These are phyloP conservation scores for Atta cephalotes DNA, from an alignment of 1,140 invertebrate genomes.

Conservation along the genomic window DNA sequence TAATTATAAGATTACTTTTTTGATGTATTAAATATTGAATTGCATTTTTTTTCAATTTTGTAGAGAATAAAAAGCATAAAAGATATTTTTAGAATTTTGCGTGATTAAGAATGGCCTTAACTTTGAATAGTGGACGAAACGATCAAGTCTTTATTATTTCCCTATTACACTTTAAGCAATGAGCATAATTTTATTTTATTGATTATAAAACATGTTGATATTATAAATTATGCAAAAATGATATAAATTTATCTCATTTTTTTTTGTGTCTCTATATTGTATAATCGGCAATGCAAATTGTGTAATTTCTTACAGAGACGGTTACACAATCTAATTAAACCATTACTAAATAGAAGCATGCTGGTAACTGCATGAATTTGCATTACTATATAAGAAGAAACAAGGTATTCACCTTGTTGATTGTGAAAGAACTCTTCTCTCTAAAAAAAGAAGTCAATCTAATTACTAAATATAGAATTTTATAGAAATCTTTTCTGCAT, in stretches of 20 bases:
- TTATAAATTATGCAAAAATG: neutral
- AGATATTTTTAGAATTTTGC: neutral
- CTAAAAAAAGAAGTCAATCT: neutral
- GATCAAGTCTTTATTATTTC: neutral
- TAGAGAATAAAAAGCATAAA: neutral
- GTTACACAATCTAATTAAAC: slow-evolving; percentile 19
- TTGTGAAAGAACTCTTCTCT: neutral
- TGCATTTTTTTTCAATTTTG: neutral
- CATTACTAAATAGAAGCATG: neutral
- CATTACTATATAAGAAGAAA: slow-evolving; percentile 2
- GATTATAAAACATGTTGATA: neutral
- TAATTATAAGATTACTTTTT: too few relatives aligned
- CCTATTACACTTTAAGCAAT: neutral
- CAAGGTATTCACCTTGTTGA: neutral
- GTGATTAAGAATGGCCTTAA: neutral
- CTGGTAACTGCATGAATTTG: neutral
- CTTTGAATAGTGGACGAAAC: slow-evolving; percentile 19
- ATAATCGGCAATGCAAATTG: neutral
- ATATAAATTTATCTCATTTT: neutral
- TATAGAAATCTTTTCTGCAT: slow-evolving; percentile 6
- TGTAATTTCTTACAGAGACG: neutral
- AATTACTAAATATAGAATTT: neutral
- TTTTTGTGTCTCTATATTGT: neutral
- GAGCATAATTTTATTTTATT: slow-evolving; percentile 15
- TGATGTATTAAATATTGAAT: too few relatives aligned